phyloP scores from a whole-genome alignment of 1,140 invertebrate species.

The Galendromus occidentalis region DNA sequence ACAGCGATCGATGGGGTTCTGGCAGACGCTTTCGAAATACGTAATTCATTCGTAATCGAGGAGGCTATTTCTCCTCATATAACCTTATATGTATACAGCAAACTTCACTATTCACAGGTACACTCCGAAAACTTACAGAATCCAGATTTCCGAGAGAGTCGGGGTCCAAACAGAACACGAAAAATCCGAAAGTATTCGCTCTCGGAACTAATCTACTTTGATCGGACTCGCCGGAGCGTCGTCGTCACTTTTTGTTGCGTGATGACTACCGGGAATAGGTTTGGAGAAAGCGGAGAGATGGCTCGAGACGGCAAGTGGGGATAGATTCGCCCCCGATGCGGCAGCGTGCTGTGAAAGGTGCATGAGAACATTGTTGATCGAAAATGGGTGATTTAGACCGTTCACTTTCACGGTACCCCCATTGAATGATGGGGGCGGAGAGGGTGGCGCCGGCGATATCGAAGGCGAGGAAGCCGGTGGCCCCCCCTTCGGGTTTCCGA shows the following conservation, averaged over 20 bases:
- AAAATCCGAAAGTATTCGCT: too few relatives aligned
- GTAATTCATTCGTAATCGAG: too few relatives aligned
- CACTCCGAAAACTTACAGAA: too few relatives aligned
- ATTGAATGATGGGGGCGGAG: background rate
- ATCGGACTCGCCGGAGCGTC: background rate
- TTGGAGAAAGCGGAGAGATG: background rate
- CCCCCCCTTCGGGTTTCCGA: background rate
- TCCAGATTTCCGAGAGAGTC: too few relatives aligned
- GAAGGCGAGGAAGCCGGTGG: background rate
- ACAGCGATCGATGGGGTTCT: too few relatives aligned
- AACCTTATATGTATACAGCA: too few relatives aligned
- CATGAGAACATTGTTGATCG: conserved; percentile 8
- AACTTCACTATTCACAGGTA: too few relatives aligned
- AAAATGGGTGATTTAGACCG: background rate
- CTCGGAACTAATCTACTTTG: background rate
- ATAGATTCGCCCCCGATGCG: background rate
- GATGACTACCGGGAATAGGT: background rate
- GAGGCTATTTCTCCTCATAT: too few relatives aligned
- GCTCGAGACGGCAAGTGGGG: background rate
- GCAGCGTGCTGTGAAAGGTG: background rate
- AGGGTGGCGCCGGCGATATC: background rate
- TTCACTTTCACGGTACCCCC: background rate
- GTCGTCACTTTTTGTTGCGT: background rate
- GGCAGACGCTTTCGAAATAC: too few relatives aligned
- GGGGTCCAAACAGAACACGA: too few relatives aligned